Percentiles rank a stretch among this genome's conserved stretches.
These are phyloP conservation scores for Phanerotoma sp. DNA, from an alignment of 2,888 invertebrate species.

Conservation along the genomic window DNA sequence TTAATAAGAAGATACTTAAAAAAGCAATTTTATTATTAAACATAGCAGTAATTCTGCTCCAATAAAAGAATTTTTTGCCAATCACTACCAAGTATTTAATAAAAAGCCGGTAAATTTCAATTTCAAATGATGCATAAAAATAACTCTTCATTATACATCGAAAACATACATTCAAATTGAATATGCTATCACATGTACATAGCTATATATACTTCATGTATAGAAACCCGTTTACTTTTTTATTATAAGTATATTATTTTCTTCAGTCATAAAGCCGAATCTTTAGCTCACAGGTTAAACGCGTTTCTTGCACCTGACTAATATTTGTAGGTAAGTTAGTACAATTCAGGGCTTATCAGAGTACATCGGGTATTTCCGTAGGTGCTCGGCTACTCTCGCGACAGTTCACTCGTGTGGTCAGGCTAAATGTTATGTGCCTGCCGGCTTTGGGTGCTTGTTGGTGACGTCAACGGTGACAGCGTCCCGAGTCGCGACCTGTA, in stretches of 20 bases:
- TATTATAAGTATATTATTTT: not conserved
- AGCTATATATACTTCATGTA: too few relatives aligned
- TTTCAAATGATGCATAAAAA: too few relatives aligned
- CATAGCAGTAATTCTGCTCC: too few relatives aligned
- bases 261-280: not conserved
- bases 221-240: not conserved
- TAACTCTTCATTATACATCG: too few relatives aligned
- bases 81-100: too few relatives aligned
- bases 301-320: not conserved
- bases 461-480: constrained; percentile 8
- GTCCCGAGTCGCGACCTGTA: constrained; percentile 3
- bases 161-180: too few relatives aligned
- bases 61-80: too few relatives aligned
- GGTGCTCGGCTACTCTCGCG: not conserved
- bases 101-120: too few relatives aligned
- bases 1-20: too few relatives aligned
- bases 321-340: constrained; percentile 15
- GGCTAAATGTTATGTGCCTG: not conserved
- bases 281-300: not conserved
- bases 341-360: not conserved
- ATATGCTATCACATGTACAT: too few relatives aligned
- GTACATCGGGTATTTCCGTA: not conserved
- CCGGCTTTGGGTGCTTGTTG: not conserved
- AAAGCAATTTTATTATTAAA: too few relatives aligned
- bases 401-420: not conserved